Percentiles rank a stretch among this genome's conserved stretches.
Conservation (phyloP, 2,888 invertebrate genomes). For the Stenurella melanura region DNA sequence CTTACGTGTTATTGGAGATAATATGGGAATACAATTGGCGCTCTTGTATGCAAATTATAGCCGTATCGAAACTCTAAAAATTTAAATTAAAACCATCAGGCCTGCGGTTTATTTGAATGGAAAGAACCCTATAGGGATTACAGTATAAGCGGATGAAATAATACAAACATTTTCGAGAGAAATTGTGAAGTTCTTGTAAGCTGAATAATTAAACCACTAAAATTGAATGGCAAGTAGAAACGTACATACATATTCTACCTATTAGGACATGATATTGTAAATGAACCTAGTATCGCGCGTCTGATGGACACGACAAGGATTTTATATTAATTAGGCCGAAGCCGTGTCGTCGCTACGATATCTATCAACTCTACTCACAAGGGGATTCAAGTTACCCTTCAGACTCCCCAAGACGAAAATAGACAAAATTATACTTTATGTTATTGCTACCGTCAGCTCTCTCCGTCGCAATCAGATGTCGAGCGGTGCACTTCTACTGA, state of each 20-base stretch:
- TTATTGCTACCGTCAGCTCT: no score
- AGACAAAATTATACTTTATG: no score
- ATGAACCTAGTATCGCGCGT: no score
- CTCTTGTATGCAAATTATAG: not conserved
- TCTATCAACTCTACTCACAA: no score
- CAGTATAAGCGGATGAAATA: conserved; percentile 1
- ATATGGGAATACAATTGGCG: not conserved
- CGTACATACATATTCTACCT: not conserved
- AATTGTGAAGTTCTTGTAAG: not conserved
- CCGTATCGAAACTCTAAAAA: not conserved
- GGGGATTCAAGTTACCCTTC: no score
- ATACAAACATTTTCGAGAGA: not conserved
- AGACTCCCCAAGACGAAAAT: no score
- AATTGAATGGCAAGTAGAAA: not conserved
- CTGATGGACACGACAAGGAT: no score
- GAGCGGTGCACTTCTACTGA: no score
- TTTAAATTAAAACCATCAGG: not conserved
- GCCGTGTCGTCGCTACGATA: no score
- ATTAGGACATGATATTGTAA: no score
- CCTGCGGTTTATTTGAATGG: not conserved
- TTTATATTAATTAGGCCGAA: no score
- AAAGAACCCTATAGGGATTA: not conserved
- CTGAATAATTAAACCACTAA: not conserved
- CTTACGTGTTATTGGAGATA: not conserved
- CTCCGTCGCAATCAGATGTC: no score